Evolutionary conservation across 2,113 vertebrate species (phyloP).

Genomic region (Bos javanicus): DNA sequence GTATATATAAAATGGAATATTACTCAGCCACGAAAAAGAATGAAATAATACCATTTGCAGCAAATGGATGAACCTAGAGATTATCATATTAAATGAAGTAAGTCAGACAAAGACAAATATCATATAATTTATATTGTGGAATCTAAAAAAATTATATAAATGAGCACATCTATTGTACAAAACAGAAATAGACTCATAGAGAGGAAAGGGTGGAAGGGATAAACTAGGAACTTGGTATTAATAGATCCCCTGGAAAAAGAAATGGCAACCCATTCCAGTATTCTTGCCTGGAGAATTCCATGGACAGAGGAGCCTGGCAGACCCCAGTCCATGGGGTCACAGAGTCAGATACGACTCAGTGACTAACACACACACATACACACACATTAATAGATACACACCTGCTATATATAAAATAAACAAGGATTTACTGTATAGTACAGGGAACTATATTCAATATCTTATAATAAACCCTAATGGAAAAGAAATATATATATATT

Average conservation of each 20-base stretch:
- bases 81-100: neutral
- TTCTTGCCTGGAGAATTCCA: neutral
- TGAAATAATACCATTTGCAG: neutral
- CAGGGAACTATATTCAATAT: neutral
- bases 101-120: neutral
- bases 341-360: neutral
- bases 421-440: neutral
- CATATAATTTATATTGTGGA: neutral
- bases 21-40: neutral
- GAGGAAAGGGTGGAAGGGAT: neutral
- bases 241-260: neutral
- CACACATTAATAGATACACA: neutral
- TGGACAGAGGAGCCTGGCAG: neutral
- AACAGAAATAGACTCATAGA: neutral
- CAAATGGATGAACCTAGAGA: neutral
- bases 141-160: neutral
- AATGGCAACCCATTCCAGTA: neutral
- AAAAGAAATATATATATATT: neutral
- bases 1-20: neutral
- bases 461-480: neutral
- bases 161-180: neutral
- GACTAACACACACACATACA: neutral
- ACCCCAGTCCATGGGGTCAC: neutral
- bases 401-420: neutral
- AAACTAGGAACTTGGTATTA: neutral